Base-by-base conservation (phyloP, 2,797 vertebrate species). In the Alcedo quadribrachys region DNA sequence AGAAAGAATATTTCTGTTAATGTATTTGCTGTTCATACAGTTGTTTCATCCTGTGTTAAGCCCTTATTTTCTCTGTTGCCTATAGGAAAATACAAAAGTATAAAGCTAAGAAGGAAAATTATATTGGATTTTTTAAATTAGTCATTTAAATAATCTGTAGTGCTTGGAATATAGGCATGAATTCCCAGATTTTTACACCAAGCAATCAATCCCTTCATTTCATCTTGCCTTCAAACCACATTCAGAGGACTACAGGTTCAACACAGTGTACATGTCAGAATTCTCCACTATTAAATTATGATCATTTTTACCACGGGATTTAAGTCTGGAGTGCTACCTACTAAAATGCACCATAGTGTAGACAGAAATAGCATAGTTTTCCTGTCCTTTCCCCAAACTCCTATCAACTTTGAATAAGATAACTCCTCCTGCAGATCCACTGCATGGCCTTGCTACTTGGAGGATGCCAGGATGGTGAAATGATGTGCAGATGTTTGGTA, bases 301-400 rank as follows among this genome's bases (percentile, higher is more conserved):
- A 70, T 15, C 1, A 3, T 57, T 89, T 87, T 45, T 63, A 6
- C 25, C 55, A 81, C 53, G 19, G 33, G 0, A 53, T 3, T 0
- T 4, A 71, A 15, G 21, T 63, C 20, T 62, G 53, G 9, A 74
- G n/a, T 10, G 37, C 24, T 57, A 51, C 2, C 5, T 77, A 43
- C 43, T 74, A 80, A 69, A 81, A 79, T 22, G 33, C 28, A 73
- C 25, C 45, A 45, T 0, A 2, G 8, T 25, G 4, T 17, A 63
- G 28, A 53, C 0, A 9, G 27, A 86, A 90, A 90, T 3, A 84
- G 37, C 15, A 5, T 8, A 5, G 12, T 58, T 66, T 66, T 66
- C 15, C 22, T 54, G 1, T 35, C 0, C 0, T 58, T 86, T 79
- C 16, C 24, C 16, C 35, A 2, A 45, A 42, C 58, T 19, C 15